Evolutionary conservation across 2,797 vertebrate genomes (phyloP), one percentile per base, ranked within the genome.

Genomic region (Anableps anableps): DNA sequence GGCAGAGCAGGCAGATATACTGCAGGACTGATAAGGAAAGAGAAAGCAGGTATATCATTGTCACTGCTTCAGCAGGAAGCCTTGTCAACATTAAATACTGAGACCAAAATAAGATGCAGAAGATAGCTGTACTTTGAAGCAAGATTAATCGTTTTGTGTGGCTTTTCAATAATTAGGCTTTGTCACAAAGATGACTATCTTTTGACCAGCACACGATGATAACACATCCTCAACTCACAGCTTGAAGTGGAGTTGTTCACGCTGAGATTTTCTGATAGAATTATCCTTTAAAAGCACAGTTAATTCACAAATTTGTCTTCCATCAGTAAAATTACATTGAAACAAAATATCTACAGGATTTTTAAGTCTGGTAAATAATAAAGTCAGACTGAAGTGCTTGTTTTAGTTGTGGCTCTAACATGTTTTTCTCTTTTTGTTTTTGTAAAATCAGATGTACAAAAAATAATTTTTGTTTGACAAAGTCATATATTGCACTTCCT

Each of bases 91-190:
- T 38, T 48, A 77, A 64, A 51, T 36, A 68, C 47, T 13, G 72
- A 68, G 36, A 68, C 64, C 38, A 70, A 70, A 70, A 70, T 45
- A 70, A 70, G 66, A 70, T n/a, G 41, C 23, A 43, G 11, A 45
- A n/a, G 66, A 43, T 68, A 68, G 36, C 36, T 68, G 64, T 26
- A 26, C 64, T 68, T 38, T 41, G 21, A 41, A 41, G 64, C 36
- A 5, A 70, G 14, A 45, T n/a, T 70, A n/a, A 70, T 45, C 1
- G 36, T 23, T 70, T 70, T 70, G 41, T n/a, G 13, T 70, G 13
- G 38, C 13, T 70, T 43, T 70, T 45, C 23, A 7, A 16, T 26
- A 14, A 26, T 70, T 45, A 16, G 2, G 13, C 9, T 70, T 23
- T n/a, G 36, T 23, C 36, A 68, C 10, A 68, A 41, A 41, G 64